Base-by-base conservation (phyloP, 2,797 vertebrate genomes). In the Scomberomorus guttatus region DNA sequence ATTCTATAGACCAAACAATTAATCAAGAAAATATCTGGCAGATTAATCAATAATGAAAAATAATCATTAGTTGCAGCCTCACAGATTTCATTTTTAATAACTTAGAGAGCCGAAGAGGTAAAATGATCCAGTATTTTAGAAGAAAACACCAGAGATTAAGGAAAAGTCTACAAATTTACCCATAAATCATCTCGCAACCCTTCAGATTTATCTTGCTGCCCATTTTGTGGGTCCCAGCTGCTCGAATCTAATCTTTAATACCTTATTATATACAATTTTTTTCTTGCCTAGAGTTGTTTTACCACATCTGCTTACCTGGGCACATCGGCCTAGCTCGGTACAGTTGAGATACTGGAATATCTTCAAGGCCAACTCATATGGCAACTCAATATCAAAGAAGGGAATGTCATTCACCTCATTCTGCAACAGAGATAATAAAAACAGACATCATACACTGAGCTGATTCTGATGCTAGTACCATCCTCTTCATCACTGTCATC, bases 331-430 rank as follows among this genome's bases (percentile, higher is more conserved):
- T 1, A 99, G 90, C 32, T 98, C 98, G 24, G 81, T 84, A 81
- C 94, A 94, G 90, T 85, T 83, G 46, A 99, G 94, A 79, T 97
- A 95, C 60, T 91, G 96, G 92, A 99, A 99, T 84, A 99, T 99
- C 87, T 98, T 97, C 89, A 98, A 84, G 0, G 98, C 98, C 68
- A 99, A 93, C 86, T 99, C 98, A 4, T 99, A 99, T 0, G 98
- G 98, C 80, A 99, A 85, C 37, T 98, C 97, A 11, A 98, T 84
- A 34, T 99, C 98, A 74, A 99, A 99, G 91, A 99, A 99, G 6
- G 98, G 98, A 87, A 99, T 96, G 75, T 99, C 98, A 60, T 97
- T 97, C 84, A 98, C 96, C 89, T 99, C 98, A 91, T 98, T 98
- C 98, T 99, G 94, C 24, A 75, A 81, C 46, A 64, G 12, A 63